Conservation (phyloP, 2,888 invertebrate genomes). For the Temnothorax ravouxi region DNA sequence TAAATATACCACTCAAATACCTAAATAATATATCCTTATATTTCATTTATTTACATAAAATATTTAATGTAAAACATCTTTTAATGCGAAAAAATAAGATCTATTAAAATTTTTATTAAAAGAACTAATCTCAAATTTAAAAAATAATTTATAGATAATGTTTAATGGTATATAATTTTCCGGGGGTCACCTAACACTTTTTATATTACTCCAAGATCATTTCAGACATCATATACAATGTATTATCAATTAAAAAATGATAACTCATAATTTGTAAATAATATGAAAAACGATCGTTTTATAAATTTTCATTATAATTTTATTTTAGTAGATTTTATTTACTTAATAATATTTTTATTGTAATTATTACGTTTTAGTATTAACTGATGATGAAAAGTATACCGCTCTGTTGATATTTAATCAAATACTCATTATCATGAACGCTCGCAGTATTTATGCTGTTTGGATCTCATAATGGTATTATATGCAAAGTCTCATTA, state of each 20-base stretch:
- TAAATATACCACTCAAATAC: not conserved
- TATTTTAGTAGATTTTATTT: not conserved
- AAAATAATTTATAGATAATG: not conserved
- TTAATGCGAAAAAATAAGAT: not conserved
- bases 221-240: not conserved
- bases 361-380: conserved; percentile 2
- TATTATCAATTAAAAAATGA: not conserved
- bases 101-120: not conserved
- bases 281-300: not conserved
- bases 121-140: not conserved
- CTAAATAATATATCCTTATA: not conserved
- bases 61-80: not conserved
- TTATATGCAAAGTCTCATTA: not conserved
- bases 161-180: not conserved
- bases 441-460: not conserved
- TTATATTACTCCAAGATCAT: not conserved
- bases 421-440: conserved; percentile 7
- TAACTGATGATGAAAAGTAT: not conserved
- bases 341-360: conserved; percentile 10
- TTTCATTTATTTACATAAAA: not conserved
- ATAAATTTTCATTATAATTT: not conserved
- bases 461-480: not conserved
- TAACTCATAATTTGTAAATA: not conserved
- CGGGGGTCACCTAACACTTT: not conserved
- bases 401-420: conserved; percentile 15